phyloP scores from a whole-genome alignment of 2,797 vertebrate species.

The Chaetodon trifasciatus region DNA sequence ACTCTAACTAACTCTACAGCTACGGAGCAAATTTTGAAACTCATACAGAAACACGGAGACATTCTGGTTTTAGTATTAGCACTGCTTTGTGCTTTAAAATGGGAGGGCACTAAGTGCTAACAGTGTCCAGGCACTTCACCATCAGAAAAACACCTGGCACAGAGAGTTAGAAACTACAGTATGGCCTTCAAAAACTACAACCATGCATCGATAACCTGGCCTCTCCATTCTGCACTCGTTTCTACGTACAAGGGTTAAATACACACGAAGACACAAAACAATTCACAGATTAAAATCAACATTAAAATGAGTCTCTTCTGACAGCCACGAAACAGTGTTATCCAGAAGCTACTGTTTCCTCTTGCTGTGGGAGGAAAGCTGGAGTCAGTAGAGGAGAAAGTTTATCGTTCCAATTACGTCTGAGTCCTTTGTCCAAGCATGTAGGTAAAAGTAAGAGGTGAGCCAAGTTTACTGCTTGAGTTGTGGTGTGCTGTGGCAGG shows the following conservation, averaged over 20 bases:
- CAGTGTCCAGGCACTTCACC: slow-evolving; percentile 78
- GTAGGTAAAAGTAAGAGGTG: slow-evolving; percentile 52
- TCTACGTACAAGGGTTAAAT: slow-evolving; percentile 77
- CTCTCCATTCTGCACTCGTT: slow-evolving; percentile 63
- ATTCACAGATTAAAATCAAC: slow-evolving; percentile 80
- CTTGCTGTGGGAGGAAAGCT: slow-evolving; percentile 53
- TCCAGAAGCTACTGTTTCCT: slow-evolving; percentile 74
- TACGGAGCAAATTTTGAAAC: slow-evolving; percentile 64
- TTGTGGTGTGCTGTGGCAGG: slow-evolving; percentile 58
- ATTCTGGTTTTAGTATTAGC: slow-evolving; percentile 64
- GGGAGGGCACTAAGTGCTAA: slow-evolving; percentile 76
- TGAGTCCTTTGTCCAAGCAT: slow-evolving; percentile 66
- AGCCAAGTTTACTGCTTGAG: slow-evolving; percentile 62
- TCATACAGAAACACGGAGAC: slow-evolving; percentile 65
- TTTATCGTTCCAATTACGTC: slow-evolving; percentile 66
- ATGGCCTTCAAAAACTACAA: slow-evolving; percentile 75
- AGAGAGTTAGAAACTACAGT: slow-evolving; percentile 70
- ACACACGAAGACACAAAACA: slow-evolving; percentile 80
- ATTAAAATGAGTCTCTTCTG: slow-evolving; percentile 73
- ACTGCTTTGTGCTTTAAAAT: slow-evolving; percentile 66
- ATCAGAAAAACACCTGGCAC: slow-evolving; percentile 77
- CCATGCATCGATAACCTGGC: slow-evolving; percentile 77
- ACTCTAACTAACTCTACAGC: slow-evolving; percentile 68
- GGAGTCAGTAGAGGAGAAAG: slow-evolving; percentile 57
- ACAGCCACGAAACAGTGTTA: slow-evolving; percentile 65